Conservation (phyloP, 2,113 vertebrate genomes). For the Orycteropus afer region DNA sequence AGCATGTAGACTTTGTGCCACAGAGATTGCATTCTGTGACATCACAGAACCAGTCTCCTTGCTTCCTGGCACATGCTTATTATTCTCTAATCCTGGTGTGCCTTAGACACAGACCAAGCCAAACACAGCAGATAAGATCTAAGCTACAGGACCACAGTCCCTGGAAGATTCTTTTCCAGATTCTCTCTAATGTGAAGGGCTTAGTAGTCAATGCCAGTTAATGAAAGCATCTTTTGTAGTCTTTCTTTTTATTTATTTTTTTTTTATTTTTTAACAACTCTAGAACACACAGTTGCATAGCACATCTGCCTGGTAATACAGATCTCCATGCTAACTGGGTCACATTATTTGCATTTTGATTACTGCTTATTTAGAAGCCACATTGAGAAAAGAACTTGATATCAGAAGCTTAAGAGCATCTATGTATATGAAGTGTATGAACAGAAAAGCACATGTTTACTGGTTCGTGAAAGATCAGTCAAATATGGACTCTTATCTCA, state of each 20-base stretch:
- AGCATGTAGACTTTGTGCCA: background rate
- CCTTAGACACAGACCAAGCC: background rate
- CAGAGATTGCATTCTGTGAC: background rate
- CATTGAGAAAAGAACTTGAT: slow-evolving; percentile 66
- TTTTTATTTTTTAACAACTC: slow-evolving; percentile 22
- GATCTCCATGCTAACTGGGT: slow-evolving; percentile 76
- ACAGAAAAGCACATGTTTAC: slow-evolving; percentile 71
- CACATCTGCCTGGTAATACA: slow-evolving; percentile 77
- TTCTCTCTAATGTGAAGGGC: background rate
- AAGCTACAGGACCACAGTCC: background rate
- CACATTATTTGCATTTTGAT: slow-evolving; percentile 87
- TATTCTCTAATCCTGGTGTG: background rate
- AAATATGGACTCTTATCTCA: slow-evolving; percentile 67
- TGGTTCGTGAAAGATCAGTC: slow-evolving; percentile 76
- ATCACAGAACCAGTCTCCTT: background rate
- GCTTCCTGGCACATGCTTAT: background rate
- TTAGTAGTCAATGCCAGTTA: slow-evolving; percentile 17
- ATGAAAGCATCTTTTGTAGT: slow-evolving; percentile 14
- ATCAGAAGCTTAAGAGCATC: slow-evolving; percentile 68
- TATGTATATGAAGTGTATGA: slow-evolving; percentile 67
- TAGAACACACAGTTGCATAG: background rate
- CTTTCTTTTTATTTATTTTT: slow-evolving; percentile 27
- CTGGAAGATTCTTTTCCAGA: slow-evolving; percentile 18
- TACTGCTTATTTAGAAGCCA: slow-evolving; percentile 81
- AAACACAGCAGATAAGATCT: background rate